Base-by-base conservation (phyloP, 2,888 invertebrate species). In the Dicranocentrus wangi region DNA sequence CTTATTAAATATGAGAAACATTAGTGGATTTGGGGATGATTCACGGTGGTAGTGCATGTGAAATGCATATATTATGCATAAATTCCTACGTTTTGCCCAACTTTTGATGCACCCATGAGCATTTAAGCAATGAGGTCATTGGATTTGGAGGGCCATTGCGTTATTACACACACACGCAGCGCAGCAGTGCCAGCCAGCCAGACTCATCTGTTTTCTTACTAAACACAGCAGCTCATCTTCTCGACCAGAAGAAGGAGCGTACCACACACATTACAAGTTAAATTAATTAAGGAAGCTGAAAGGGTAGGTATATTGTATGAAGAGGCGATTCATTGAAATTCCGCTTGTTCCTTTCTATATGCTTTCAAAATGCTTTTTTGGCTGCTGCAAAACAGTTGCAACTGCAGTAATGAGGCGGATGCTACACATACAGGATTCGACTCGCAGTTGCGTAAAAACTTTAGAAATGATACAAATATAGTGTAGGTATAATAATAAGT, bases 81-180 rank as follows among this genome's bases (percentile, higher is more conserved):
- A 61, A 63, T 63, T 77, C 77, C 69, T 69, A 69, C 27, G 42
- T 47, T 78, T 61, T 70, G 77, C 69, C 76, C 76, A 76, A 76
- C 68, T 58, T 78, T 70, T 71, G 78, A 78, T 78, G 78, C 78
- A 71, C 71, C 60, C 43, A 28, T 78, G 78, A 78, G 55, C 78
- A 78, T 71, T 71, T 78, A 71, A 78, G 58, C 78, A 78, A 71
- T 78, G 78, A 78, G 78, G 78, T 78, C 78, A 78, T 78, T 78
- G 78, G 78, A 78, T 78, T 78, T 78, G 70, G 78, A 71, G 78
- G 78, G 19, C 65, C 55, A 70, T 55, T 60, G 66, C 23, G 15
- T 25, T 68, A 68, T 27, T 68, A 27, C 51, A 28, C 13, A 65
- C n/a, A 19, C 43, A n/a, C n/a, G n/a, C n/a, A n/a, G n/a, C n/a